A percentile compares a stretch with the other conserved stretches of the same genome.
phyloP scores from a whole-genome alignment of 2,797 vertebrate species.

The Megaceryle alcyon region DNA sequence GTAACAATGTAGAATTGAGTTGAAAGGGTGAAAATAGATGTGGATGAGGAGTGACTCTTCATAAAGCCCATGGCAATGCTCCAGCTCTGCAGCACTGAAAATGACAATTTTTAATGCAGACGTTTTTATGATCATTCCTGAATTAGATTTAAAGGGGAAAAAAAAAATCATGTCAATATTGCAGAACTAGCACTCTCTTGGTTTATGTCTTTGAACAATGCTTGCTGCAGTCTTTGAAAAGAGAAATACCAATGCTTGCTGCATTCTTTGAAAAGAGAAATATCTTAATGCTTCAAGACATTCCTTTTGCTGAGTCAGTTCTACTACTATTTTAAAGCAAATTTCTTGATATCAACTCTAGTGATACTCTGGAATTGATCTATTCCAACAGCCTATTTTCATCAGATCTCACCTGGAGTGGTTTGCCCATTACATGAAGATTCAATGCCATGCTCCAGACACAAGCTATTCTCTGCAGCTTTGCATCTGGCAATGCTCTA shows the following conservation, averaged over 20 bases:
- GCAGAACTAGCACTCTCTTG: neutral
- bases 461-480: neutral
- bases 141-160: neutral
- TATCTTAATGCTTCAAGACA: neutral
- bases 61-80: neutral
- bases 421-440: neutral
- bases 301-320: neutral
- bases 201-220: neutral
- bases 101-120: neutral
- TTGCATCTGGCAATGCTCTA: constrained; percentile 52
- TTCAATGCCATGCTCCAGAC: neutral
- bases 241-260: neutral
- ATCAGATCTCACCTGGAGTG: constrained; percentile 5
- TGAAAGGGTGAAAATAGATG: constrained; percentile 36
- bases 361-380: neutral
- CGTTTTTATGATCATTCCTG: neutral
- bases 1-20: constrained; percentile 36
- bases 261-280: neutral
- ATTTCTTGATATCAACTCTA: neutral
- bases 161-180: neutral
- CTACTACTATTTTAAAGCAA: neutral
- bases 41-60: constrained; percentile 21
- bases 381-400: neutral
- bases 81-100: neutral
- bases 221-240: neutral